Evolutionary conservation across 2,888 invertebrate genomes (phyloP), one percentile per base, ranked within the genome.

Genomic region (Perizoma affinitatum): DNA sequence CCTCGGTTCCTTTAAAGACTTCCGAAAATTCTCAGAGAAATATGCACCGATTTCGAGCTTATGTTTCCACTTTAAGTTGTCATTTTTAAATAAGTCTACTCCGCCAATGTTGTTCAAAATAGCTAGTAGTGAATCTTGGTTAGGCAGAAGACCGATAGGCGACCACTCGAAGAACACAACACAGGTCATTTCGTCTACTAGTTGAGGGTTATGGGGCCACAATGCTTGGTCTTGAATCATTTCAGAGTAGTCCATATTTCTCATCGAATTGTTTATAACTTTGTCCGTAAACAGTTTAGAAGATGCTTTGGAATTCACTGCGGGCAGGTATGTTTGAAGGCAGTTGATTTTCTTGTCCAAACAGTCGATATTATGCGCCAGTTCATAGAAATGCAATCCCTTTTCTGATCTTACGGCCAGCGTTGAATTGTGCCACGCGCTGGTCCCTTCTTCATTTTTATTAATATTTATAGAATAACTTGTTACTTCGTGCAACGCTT

Each of bases 101-200:
- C 84, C 80, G 0, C 92, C 91, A 35, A 86, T 74, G 68, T 85
- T 90, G 52, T 86, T 90, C 33, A 92, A 63, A 6, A 84, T 65
- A 2, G 90, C 87, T 33, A 91, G 61, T 0, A 82, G 64, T 58
- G 76, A 72, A 41, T 77, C 71, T 38, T 78, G 69, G 57, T 78
- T 79, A 43, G 75, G 66, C 22, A 74, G 52, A 0, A 84, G 73
- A 60, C 78, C 75, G 8, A 47, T 41, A 1, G 90, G 89, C 0
- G 89, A 88, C 85, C 88, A 90, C 41, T 82, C 73, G 44, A 78
- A 78, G n/a, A 72, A 65, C 0, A 63, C 63, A 0, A 86, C 66
- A 54, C 73, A 75, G 0, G 80, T 74, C 78, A 85, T 75, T 69
- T 88, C 86, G 58, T 82, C 68, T 34, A 80, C 67, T n/a, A 91